Base-by-base conservation (phyloP, 2,797 vertebrate genomes). In the Manis pentadactyla region DNA sequence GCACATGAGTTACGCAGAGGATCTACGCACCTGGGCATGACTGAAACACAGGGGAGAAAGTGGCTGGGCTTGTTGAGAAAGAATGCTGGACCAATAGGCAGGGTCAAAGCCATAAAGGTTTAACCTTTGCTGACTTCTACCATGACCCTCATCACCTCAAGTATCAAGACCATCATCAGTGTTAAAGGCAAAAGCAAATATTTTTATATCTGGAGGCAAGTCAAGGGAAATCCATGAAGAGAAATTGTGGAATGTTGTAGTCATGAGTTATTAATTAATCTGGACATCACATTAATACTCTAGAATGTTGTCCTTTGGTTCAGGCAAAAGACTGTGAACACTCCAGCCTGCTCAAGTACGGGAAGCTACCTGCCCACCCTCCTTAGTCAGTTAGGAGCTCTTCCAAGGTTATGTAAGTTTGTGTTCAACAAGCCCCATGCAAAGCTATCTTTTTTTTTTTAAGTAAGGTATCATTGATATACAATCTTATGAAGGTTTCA, bases 191-290 rank as follows among this genome's bases (percentile, higher is more conserved):
- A 94, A 39, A 81, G 23, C 51, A 57, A 39, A 51, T 51, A 23
- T 42, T 92, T 78, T 82, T 95, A 34, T 37, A 8, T 73, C 68
- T 90, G 18, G 49, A 78, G 49, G 46, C 11, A 87, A 13, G 23
- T 78, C 51, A 91, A 66, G 34, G 27, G 23, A 68, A 59, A 88
- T 61, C 6, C 23, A 64, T 37, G 23, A 37, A 14, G 37, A 61
- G 34, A 87, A 84, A 66, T 0, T 23, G 31, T 15, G 84, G 25
- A 88, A 64, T 46, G n/a, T 11, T 27, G 5, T 42, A 7, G 14
- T 83, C 7, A 2, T 25, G 31, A 93, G 64, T n/a, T n/a, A n/a
- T n/a, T n/a, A n/a, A n/a, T n/a, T n/a, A n/a, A n/a, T n/a, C n/a
- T n/a, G n/a, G n/a, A n/a, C n/a, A n/a, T n/a, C n/a, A 4, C 2